These are phyloP conservation scores for Hydrochoerus hydrochaeris DNA, from an alignment of 2,113 vertebrate genomes.

Conservation along the genomic window DNA sequence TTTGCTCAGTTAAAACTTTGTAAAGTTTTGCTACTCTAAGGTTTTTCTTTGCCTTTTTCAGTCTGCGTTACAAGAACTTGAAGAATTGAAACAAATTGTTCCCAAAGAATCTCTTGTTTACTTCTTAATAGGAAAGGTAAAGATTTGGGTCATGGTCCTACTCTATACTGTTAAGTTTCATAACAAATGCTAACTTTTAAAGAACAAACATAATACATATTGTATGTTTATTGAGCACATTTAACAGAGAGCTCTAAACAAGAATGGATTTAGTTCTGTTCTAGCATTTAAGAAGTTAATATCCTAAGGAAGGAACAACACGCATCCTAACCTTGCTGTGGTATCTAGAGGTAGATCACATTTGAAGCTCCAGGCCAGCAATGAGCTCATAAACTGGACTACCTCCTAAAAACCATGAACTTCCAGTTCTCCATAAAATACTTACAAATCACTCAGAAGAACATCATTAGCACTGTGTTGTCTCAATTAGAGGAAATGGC, in stretches of 20 bases:
- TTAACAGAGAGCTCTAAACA: background rate
- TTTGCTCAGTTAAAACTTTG: conserved; percentile 44
- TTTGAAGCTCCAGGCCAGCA: background rate
- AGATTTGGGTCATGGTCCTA: conserved; percentile 45
- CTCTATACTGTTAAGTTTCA: conserved; percentile 26
- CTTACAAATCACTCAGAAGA: background rate
- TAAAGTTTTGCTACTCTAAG: conserved; percentile 55
- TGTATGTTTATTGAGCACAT: background rate
- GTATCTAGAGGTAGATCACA: background rate
- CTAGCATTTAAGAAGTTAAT: conserved; percentile 22
- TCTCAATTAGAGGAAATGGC: background rate
- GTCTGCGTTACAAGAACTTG: conserved; percentile 98
- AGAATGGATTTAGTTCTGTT: conserved; percentile 12
- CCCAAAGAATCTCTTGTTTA: conserved; percentile 99
- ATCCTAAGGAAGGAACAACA: conserved; percentile 14
- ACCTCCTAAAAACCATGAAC: background rate
- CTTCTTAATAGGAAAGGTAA: conserved; percentile 99
- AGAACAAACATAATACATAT: background rate
- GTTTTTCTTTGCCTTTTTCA: conserved; percentile 81
- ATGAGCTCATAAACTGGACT: background rate
- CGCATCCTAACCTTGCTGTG: background rate
- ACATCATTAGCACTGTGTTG: background rate
- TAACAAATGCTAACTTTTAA: conserved; percentile 46
- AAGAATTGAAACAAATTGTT: conserved; percentile 99
- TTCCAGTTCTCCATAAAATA: background rate